A percentile compares a stretch with the other conserved stretches of the same genome.
These are phyloP conservation scores for Oedothorax gibbosus DNA, from an alignment of 1,140 invertebrate genomes.

Conservation along the genomic window DNA sequence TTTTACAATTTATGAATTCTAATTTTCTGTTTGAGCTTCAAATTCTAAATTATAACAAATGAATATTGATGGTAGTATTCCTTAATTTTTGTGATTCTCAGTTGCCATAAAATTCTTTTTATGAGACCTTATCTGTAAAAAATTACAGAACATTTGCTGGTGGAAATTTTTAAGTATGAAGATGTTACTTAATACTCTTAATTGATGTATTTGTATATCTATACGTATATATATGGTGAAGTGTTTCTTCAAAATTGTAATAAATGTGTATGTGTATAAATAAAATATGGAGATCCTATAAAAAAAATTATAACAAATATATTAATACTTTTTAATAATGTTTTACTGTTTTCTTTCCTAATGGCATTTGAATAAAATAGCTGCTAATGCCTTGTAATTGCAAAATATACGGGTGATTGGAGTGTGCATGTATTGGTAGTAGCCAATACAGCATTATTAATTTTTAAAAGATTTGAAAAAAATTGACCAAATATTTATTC, in stretches of 20 bases:
- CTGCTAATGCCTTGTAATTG: too few species aligned
- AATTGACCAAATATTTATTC: too few species aligned
- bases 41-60: not conserved
- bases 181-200: constrained; percentile 5
- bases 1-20: not conserved
- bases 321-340: too few species aligned
- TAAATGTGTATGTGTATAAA: too few species aligned
- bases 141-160: not conserved
- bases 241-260: not conserved
- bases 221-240: constrained; percentile 4
- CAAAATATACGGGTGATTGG: too few species aligned
- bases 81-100: constrained; percentile 13
- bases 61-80: constrained; percentile 15
- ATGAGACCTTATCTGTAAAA: not conserved
- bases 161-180: not conserved
- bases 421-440: too few species aligned
- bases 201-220: constrained; percentile 1
- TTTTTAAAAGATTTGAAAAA: too few species aligned
- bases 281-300: too few species aligned
- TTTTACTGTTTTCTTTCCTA: too few species aligned
- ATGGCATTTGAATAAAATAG: too few species aligned
- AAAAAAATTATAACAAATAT: too few species aligned
- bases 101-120: constrained; percentile 10
- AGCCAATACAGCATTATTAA: too few species aligned
- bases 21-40: not conserved